Conservation (phyloP, 23 tunicate genomes). For the Diplosoma virens region DNA sequence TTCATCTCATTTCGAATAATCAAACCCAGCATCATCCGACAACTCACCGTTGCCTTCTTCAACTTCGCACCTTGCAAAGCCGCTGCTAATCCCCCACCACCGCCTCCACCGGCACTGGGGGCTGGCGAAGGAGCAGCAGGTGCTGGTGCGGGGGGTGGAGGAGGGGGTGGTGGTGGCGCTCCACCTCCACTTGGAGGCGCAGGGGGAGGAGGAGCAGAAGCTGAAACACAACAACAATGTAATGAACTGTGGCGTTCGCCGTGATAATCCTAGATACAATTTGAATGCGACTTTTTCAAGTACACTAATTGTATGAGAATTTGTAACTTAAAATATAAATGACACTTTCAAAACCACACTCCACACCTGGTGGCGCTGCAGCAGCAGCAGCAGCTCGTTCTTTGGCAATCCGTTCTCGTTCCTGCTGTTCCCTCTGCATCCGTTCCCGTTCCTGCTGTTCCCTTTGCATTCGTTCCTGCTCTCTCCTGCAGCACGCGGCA, state of each 20-base stretch:
- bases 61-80: conserved; percentile 54
- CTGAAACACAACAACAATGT: background rate
- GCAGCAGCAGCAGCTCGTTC: conserved; percentile 25
- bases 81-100: conserved; percentile 59
- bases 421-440: conserved; percentile 6
- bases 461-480: conserved; percentile 22
- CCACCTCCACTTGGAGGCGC: conserved; percentile 12
- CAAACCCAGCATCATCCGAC: no score
- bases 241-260: background rate
- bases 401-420: conserved; percentile 2
- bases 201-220: conserved; percentile 17
- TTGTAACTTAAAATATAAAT: background rate
- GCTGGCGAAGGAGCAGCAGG: background rate
- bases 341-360: background rate
- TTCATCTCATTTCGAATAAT: no score
- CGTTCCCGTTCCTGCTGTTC: conserved; percentile 35
- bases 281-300: background rate
- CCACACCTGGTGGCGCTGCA: background rate
- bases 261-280: background rate
- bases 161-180: conserved; percentile 41
- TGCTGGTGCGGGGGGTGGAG: conserved; percentile 18
- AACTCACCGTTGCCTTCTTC: conserved; percentile 66
- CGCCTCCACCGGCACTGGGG: conserved; percentile 20
- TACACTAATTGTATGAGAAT: background rate
- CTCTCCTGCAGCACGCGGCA: conserved; percentile 20